These are phyloP conservation scores for roundworm (Caenorhabditis elegans) DNA, from an alignment of 1,140 invertebrate species.

Conservation along the genomic window DNA sequence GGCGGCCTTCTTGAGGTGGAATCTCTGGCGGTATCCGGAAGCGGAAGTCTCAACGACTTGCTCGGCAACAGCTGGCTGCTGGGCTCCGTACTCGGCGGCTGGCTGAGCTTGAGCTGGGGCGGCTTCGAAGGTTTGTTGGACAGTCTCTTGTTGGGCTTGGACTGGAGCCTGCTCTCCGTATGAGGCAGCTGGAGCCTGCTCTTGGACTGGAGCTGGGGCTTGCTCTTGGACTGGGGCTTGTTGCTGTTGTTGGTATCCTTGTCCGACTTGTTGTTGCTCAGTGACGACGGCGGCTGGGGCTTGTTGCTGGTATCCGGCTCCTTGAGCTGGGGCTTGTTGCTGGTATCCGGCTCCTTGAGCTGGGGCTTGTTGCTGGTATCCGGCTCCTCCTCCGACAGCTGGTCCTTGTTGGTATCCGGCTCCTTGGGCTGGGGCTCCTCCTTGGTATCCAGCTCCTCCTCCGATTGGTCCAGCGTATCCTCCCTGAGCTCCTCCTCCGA, in stretches of 20 bases:
- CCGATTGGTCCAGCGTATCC: background rate
- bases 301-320: background rate
- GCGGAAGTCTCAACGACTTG: conserved; percentile 7
- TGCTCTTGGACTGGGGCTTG: too few relatives aligned
- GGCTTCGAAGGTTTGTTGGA: conserved; percentile 7
- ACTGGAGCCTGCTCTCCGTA: conserved; percentile 5
- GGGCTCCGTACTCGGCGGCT: conserved; percentile 23
- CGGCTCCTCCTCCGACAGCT: background rate
- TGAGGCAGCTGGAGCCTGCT: background rate
- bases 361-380: conserved; percentile 16
- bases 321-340: background rate
- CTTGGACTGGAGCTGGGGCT: background rate
- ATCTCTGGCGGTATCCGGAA: conserved; percentile 5
- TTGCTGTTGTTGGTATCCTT: background rate
- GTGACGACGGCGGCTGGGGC: background rate
- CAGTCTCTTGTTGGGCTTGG: background rate
- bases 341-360: background rate
- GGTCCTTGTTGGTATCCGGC: background rate
- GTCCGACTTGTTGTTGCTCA: background rate
- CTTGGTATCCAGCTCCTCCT: background rate
- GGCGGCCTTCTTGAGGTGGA: conserved; percentile 25
- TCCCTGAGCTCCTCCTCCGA: background rate
- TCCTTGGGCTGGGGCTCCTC: too few relatives aligned
- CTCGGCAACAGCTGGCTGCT: background rate
- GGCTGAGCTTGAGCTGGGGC: conserved; percentile 19